phyloP scores from a whole-genome alignment of 2,888 invertebrate genomes.

The Harpalus rufipes region DNA sequence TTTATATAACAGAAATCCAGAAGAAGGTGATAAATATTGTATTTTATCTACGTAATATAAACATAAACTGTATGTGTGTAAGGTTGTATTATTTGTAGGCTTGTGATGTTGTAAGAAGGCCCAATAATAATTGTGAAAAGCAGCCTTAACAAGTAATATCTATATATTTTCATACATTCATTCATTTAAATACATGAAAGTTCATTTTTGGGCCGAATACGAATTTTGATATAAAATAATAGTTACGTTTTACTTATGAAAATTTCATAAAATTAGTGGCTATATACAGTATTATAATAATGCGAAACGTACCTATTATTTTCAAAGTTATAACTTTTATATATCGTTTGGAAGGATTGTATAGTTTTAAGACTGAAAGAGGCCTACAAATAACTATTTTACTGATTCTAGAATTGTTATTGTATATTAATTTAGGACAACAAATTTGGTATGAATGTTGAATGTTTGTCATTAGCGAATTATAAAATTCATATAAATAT shows the following conservation, averaged over 20 bases:
- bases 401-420: conserved; percentile 38
- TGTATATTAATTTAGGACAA: conserved; percentile 46
- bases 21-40: conserved; percentile 56
- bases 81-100: conserved; percentile 58
- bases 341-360: conserved; percentile 37
- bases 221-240: conserved; percentile 16
- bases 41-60: conserved; percentile 50
- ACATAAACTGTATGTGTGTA: conserved; percentile 36
- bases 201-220: not conserved
- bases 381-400: conserved; percentile 63
- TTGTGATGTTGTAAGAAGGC: conserved; percentile 25
- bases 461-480: conserved; percentile 43
- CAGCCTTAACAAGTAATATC: conserved; percentile 13
- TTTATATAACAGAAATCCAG: conserved; percentile 42
- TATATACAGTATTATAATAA: conserved; percentile 36
- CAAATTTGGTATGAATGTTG: conserved; percentile 43
- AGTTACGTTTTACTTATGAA: conserved; percentile 25
- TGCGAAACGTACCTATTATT: conserved; percentile 29
- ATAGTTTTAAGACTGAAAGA: conserved; percentile 61
- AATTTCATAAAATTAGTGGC: conserved; percentile 13
- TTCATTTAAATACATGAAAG: not conserved
- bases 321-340: conserved; percentile 19
- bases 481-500: conserved; percentile 45
- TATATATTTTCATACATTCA: conserved; percentile 5
- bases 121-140: conserved; percentile 10